A percentile compares a stretch with the other conserved stretches of the same genome.
Conservation (phyloP, 2,888 invertebrate genomes). For the Lacanobia wlatinum region DNA sequence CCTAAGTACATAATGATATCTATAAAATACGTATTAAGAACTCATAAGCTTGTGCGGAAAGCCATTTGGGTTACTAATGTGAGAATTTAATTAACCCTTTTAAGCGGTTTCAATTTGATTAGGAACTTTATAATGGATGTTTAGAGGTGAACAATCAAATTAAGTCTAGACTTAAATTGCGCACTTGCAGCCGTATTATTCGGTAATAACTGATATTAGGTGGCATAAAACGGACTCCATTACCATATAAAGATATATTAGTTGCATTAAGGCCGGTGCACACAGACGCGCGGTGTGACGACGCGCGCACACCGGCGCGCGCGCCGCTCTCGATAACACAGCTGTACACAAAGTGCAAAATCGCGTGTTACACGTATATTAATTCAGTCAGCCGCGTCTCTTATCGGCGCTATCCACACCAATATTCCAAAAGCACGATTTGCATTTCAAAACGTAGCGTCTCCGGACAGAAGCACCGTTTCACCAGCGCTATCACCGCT, state of each 20-base stretch:
- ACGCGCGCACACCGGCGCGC: conserved; percentile 10
- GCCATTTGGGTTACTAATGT: not conserved
- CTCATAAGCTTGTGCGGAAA: not conserved
- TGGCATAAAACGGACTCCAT: conserved; percentile 38
- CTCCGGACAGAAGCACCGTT: conserved; percentile 65
- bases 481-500: conserved; percentile 78
- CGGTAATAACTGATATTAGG: conserved; percentile 31
- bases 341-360: conserved; percentile 74
- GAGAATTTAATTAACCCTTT: not conserved
- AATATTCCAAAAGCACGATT: conserved; percentile 81
- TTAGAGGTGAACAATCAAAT: conserved; percentile 27
- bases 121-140: conserved; percentile 9
- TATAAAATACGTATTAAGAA: not conserved
- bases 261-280: conserved; percentile 39
- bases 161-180: conserved; percentile 10
- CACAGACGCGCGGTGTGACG: conserved; percentile 4
- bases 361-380: conserved; percentile 83
- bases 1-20: not conserved
- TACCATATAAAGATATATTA: conserved; percentile 52
- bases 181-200: conserved; percentile 23
- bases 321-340: conserved; percentile 58
- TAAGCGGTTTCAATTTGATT: not conserved
- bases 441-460: conserved; percentile 79
- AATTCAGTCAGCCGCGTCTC: conserved; percentile 77
- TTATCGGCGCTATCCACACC: conserved; percentile 80